Base-by-base conservation (phyloP, 1,140 invertebrate genomes). In the Heliothis subflexa region DNA sequence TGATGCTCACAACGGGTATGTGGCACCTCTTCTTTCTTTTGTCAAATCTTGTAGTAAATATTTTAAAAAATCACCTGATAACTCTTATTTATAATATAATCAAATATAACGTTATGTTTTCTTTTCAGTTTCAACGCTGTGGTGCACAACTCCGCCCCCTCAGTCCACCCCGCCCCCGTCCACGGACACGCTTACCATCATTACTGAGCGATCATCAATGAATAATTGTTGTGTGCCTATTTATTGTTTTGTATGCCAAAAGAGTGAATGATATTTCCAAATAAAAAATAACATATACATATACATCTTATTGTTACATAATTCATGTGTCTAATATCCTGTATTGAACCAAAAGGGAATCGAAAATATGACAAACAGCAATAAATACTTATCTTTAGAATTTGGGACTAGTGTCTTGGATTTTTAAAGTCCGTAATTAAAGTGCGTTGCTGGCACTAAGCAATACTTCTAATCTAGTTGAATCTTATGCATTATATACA, bases 81-180 rank as follows among this genome's bases (percentile, higher is more conserved):
- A 2, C 3, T 7, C 3, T 33, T 4, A 25, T 25, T 25, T 25
- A 25, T 4, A 2, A 33, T 3, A 0, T 40, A 5, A 40, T 40
- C 33, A 7, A 40, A 40, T 40, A 7, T 40, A 40, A 40, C 4
- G 5, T 40, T 40, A 9, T 40, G 9, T 40, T 40, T 40, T 55
- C 14, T 16, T 86, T 88, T 73, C 83, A 87, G 86, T 54, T 95
- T 95, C 87, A 95, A 95, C 87, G 94, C 94, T 74, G 89, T 94
- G 40, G 94, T 95, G 7, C 94, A 94, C 83, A 94, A 95, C 91
- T 93, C 94, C 52, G 93, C 89, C 18, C 83, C 82, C n/a, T 78
- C 81, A 11, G 70, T 85, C 50, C 83, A 86, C 62, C 81, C 80
- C 11, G 78, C 81, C 9, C 84, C 84, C 11, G 45, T 47, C 57